Evolutionary conservation across 2,113 vertebrate genomes (phyloP), one percentile per base, ranked within the genome.

Genomic region (Polyodon spathula): DNA sequence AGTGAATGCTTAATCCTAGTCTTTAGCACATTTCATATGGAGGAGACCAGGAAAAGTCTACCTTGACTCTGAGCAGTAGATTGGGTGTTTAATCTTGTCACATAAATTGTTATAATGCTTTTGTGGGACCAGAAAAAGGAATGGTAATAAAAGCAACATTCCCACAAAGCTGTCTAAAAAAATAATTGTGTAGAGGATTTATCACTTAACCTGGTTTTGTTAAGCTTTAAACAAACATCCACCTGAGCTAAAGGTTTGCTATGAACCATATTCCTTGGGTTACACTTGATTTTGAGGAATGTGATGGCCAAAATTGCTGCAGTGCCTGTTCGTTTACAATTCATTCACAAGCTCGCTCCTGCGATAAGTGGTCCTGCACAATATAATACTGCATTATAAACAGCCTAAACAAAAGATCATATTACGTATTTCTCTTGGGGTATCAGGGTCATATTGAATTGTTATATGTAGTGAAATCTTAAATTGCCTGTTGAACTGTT

Each of bases 401-500:
- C 11, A 50, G 48, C 48, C 12, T 50, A n/a, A 50, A 50, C 7
- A 14, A n/a, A 50, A 50, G 5, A 50, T 50, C 48, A n/a, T 50
- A 50, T 50, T n/a, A 50, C 48, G 4, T 11, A 50, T 50, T 50
- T 50, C 48, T n/a, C 48, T n/a, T 11, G 48, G 48, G 48, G 14
- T n/a, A 50, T 14, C 48, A 50, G 14, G 48, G 12, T 50, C 48
- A 50, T 50, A 50, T 50, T 50, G 48, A 50, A 50, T 11, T 50
- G 48, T 50, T 50, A 50, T 5, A 50, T 50, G 15, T 10, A 42
- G 43, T 14, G 15, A 51, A 50, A 60, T 60, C n/a, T 60, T 37
- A 60, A 11, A 60, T 37, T 37, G 43, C 37, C 37, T 63, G 16
- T 38, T 57, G 48, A 39, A 39, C 27, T 63, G 10, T 15, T 56